phyloP scores from a whole-genome alignment of 1,140 invertebrate species.

The Dendroctonus valens region DNA sequence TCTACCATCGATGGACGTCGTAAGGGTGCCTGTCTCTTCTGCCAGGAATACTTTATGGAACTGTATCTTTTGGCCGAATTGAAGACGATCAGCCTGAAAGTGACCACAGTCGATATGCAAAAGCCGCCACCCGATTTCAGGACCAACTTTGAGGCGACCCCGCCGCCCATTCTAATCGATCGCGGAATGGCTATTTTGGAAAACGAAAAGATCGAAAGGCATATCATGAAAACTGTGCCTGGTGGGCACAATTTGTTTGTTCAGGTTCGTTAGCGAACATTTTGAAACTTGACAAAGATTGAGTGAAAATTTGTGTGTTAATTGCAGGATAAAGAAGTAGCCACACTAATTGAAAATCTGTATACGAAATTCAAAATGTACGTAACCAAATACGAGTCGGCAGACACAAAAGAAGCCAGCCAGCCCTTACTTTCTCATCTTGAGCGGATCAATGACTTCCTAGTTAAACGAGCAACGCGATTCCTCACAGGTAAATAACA shows the following conservation, averaged over 20 bases:
- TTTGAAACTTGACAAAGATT: neutral
- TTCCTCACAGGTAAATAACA: conserved; percentile 74
- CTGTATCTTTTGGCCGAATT: conserved; percentile 89
- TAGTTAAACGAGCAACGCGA: conserved; percentile 78
- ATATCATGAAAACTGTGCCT: conserved; percentile 95
- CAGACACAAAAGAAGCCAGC: conserved; percentile 66
- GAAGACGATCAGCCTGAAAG: conserved; percentile 92
- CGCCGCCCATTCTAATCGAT: conserved; percentile 92
- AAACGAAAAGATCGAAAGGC: conserved; percentile 93
- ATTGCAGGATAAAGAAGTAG: conserved; percentile 85
- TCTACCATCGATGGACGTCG: conserved; percentile 95
- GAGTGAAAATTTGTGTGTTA: neutral
- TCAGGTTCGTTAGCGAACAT: conserved; percentile 56
- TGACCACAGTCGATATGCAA: conserved; percentile 95
- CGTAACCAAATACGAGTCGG: conserved; percentile 78
- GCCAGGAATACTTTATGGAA: conserved; percentile 98
- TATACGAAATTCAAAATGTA: conserved; percentile 92
- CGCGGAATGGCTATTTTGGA: conserved; percentile 88
- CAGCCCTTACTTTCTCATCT: conserved; percentile 80
- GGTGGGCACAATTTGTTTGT: conserved; percentile 94
- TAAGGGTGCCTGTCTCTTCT: conserved; percentile 95
- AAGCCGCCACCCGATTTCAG: conserved; percentile 94
- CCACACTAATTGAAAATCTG: conserved; percentile 88
- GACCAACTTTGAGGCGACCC: conserved; percentile 93
- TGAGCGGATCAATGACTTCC: conserved; percentile 84